These are phyloP conservation scores for Oscheius sp. DNA, from an alignment of 2,888 invertebrate species.

Conservation along the genomic window DNA sequence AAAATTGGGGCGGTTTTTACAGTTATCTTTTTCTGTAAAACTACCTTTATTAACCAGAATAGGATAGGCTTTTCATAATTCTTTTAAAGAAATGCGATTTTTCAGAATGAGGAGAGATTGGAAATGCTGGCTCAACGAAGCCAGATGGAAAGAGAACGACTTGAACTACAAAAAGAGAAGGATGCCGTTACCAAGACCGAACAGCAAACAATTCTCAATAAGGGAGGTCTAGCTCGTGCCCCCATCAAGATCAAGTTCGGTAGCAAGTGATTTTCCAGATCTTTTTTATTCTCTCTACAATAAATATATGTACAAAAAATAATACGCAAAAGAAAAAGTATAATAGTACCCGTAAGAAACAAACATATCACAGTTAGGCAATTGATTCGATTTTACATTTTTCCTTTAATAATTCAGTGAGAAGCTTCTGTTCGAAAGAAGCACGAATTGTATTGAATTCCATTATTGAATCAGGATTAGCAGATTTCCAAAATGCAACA, in stretches of 20 bases:
- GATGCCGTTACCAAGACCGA: conserved; percentile 62
- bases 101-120: conserved; percentile 71
- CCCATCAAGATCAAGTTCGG: conserved; percentile 67
- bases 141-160: conserved; percentile 66
- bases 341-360: too few species aligned
- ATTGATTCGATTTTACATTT: conserved; percentile 3
- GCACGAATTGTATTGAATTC: conserved; percentile 89
- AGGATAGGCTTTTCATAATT: conserved; percentile 2
- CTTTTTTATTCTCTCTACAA: neutral
- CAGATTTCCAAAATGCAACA: conserved; percentile 91
- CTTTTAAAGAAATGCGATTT: conserved; percentile 18
- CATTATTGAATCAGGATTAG: conserved; percentile 93
- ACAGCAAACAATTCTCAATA: conserved; percentile 70
- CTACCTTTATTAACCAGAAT: neutral
- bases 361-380: neutral
- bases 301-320: neutral
- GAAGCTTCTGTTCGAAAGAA: conserved; percentile 78
- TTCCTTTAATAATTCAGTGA: conserved; percentile 18
- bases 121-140: conserved; percentile 68
- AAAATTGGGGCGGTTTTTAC: neutral
- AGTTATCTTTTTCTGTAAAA: neutral
- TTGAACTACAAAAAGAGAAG: conserved; percentile 58
- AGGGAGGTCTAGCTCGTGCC: conserved; percentile 63
- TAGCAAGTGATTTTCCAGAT: neutral
- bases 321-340: too few species aligned